Evolutionary conservation across 2,888 invertebrate species (phyloP), one percentile per base, ranked within the genome.

Genomic region (Falcaria lacertinaria): DNA sequence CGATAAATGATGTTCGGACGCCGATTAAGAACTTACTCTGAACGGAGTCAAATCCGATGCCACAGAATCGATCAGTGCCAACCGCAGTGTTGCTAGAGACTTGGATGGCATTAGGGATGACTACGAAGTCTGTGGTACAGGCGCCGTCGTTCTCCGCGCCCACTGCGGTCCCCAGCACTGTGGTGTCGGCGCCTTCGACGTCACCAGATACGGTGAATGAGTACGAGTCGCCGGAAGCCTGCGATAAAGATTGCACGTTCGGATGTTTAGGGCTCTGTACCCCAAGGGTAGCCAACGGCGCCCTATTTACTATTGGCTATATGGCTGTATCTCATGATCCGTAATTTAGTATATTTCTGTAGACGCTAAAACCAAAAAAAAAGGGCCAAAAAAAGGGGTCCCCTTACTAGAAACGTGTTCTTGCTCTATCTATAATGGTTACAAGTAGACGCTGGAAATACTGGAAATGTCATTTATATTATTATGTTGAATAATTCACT

Each of bases 121-220:
- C 91, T 7, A 96, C 91, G 64, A 92, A 96, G 80, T 95, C 95
- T 0, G 92, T 92, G 36, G 88, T 91, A 63, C 96, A 96, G 1
- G 80, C 83, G 6, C 79, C 85, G 34, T 91, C 93, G 64, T 90
- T 91, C 13, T 91, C 81, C 0, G 92, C 91, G 1, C 88, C 90
- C 8, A 81, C 67, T 0, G 82, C 58, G 0, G 92, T 92, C 15
- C 92, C 93, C 32, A 93, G 72, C 1, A 93, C 87, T 0, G 91
- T 86, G 35, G 90, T 88, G 67, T 93, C 93, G 0, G 92, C 86
- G 0, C 91, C 91, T 34, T 91, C 92, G 22, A 94, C 93, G 74
- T 94, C 94, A 0, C 93, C 93, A 0, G 94, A 92, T 41, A 95
- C 79, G 0, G 94, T 93, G 74, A 95, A 95, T 0, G 94, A 93